Conservation (phyloP, 1,140 invertebrate genomes). For the Holotrichia oblita region DNA sequence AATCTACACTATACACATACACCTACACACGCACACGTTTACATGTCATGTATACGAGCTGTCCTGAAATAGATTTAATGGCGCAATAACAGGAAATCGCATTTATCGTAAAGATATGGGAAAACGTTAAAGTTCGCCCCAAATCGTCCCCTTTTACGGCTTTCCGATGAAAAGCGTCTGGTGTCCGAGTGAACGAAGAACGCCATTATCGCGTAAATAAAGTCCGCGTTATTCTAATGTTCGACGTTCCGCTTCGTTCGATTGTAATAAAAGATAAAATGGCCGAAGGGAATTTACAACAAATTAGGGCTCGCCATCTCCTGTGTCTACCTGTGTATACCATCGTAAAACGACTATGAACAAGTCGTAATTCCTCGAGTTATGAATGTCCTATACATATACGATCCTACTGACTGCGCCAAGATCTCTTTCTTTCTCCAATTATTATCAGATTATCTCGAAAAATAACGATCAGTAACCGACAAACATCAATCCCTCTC, state of each 20-base stretch:
- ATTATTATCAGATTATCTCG: no score
- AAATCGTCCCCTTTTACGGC: neutral
- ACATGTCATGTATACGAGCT: neutral
- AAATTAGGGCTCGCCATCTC: neutral
- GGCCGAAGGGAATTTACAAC: neutral
- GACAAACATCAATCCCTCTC: neutral
- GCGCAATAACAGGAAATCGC: slow-evolving; percentile 5
- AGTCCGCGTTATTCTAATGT: slow-evolving; percentile 7
- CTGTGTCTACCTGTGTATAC: neutral
- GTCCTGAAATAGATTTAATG: slow-evolving; percentile 14
- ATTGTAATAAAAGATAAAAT: neutral
- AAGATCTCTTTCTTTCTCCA: no score
- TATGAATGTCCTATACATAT: no score
- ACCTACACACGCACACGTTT: neutral
- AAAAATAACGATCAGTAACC: neutral
- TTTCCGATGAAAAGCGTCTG: neutral
- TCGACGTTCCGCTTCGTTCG: neutral
- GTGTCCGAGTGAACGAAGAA: neutral
- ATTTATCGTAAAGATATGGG: slow-evolving; percentile 20
- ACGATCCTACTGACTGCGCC: no score
- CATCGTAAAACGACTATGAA: no score
- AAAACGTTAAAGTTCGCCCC: neutral
- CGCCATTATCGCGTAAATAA: neutral
- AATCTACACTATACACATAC: neutral
- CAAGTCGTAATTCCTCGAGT: no score